These are phyloP conservation scores for Trypoxylon attenuatum DNA, from an alignment of 2,888 invertebrate genomes.

Conservation along the genomic window DNA sequence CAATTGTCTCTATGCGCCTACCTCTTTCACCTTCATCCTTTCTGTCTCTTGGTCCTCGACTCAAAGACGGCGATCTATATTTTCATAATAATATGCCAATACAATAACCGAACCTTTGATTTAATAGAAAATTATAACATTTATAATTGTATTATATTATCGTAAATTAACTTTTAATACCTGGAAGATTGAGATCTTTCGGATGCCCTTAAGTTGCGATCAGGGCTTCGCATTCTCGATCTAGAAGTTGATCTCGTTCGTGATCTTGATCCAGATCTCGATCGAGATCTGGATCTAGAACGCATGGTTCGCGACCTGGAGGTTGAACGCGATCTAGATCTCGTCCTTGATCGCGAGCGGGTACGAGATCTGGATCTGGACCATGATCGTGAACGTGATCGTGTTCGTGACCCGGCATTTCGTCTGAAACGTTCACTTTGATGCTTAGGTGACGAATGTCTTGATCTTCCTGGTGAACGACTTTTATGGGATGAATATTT, in stretches of 20 bases:
- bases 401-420: conserved; percentile 65
- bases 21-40: conserved; percentile 55
- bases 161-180: conserved; percentile 31
- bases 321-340: conserved; percentile 54
- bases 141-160: background rate
- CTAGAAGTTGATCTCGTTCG: conserved; percentile 54
- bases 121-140: too few species aligned
- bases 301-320: conserved; percentile 52
- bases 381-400: conserved; percentile 60
- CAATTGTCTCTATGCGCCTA: conserved; percentile 69
- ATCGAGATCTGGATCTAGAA: conserved; percentile 46
- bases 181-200: conserved; percentile 63
- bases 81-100: background rate
- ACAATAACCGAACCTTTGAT: background rate
- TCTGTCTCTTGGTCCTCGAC: conserved; percentile 44
- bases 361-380: conserved; percentile 48
- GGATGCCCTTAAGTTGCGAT: conserved; percentile 41
- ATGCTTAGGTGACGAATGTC: conserved; percentile 61
- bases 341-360: conserved; percentile 24
- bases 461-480: conserved; percentile 44
- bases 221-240: conserved; percentile 51
- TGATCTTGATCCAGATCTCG: conserved; percentile 39
- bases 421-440: conserved; percentile 65
- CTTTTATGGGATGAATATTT: conserved; percentile 40
- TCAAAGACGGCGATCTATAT: conserved; percentile 58